Evolutionary conservation across 2,888 invertebrate genomes (phyloP).

Genomic region (Idaea dimidiata): DNA sequence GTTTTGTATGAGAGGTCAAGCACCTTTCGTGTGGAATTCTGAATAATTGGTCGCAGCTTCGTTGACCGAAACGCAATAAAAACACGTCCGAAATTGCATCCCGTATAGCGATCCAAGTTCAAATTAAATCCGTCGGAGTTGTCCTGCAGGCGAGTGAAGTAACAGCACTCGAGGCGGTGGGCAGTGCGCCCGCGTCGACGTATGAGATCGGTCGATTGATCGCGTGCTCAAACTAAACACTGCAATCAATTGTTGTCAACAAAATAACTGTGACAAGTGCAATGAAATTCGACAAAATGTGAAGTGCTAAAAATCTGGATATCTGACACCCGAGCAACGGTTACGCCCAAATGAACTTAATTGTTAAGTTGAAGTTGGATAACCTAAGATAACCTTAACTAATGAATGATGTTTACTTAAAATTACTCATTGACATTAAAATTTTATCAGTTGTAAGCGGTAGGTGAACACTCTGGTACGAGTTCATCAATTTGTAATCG

Average conservation of each 20-base stretch:
- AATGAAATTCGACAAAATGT: not conserved
- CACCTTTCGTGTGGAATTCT: constrained; percentile 52
- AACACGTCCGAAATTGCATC: constrained; percentile 59
- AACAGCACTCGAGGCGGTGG: constrained; percentile 45
- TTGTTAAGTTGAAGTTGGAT: not conserved
- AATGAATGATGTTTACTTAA: not conserved
- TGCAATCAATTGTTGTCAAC: constrained; percentile 28
- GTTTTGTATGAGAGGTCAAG: constrained; percentile 47
- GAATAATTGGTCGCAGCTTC: constrained; percentile 55
- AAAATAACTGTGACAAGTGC: not conserved
- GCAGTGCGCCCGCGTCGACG: constrained; percentile 68
- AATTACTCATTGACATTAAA: not conserved
- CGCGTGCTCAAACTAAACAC: constrained; percentile 49
- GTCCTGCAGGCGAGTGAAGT: constrained; percentile 38
- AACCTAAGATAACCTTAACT: not conserved
- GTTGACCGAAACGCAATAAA: constrained; percentile 56
- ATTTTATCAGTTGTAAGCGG: not conserved
- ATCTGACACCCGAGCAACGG: not conserved
- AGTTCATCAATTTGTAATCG: constrained; percentile 5
- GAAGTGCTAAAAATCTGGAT: not conserved
- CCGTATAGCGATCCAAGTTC: constrained; percentile 62
- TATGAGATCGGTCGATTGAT: constrained; percentile 51
- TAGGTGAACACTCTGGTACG: not conserved
- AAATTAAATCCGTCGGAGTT: constrained; percentile 54
- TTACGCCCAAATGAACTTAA: not conserved